Evolutionary conservation across 2,888 invertebrate species (phyloP).

Genomic region (Eupithecia vulgata): DNA sequence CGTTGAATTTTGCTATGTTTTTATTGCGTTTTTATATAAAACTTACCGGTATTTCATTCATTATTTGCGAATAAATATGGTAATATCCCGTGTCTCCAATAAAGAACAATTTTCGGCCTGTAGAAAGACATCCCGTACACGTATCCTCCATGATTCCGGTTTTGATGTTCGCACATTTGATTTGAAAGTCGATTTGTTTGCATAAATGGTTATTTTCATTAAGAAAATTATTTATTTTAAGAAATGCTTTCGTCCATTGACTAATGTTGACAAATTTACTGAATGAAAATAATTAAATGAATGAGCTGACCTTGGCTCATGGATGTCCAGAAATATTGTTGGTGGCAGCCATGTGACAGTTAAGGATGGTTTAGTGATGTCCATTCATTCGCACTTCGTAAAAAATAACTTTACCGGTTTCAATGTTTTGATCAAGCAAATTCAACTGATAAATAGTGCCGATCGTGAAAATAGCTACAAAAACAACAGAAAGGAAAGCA

Average conservation of each 20-base stretch:
- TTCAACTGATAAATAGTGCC: background rate
- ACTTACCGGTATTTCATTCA: conserved; percentile 71
- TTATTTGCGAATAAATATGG: conserved; percentile 64
- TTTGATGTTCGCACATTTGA: background rate
- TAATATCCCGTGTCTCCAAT: conserved; percentile 62
- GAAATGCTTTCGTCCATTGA: conserved; percentile 1
- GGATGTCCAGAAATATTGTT: background rate
- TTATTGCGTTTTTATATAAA: background rate
- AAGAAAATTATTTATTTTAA: background rate
- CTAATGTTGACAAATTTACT: conserved; percentile 12
- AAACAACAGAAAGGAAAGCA: background rate
- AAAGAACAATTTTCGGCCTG: conserved; percentile 61
- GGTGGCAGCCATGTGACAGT: too few species aligned
- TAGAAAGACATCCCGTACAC: conserved; percentile 67
- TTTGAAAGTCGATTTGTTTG: background rate
- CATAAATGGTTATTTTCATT: background rate
- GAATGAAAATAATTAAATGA: background rate
- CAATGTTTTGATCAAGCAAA: background rate
- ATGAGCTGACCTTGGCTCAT: background rate
- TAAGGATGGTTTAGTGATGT: background rate
- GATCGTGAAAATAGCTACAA: background rate
- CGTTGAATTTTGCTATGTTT: background rate
- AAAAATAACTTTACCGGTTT: background rate
- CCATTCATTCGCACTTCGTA: too few species aligned
- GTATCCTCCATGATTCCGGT: conserved; percentile 65